Conservation (phyloP, 2,113 vertebrate genomes). For the Merops nubicus region DNA sequence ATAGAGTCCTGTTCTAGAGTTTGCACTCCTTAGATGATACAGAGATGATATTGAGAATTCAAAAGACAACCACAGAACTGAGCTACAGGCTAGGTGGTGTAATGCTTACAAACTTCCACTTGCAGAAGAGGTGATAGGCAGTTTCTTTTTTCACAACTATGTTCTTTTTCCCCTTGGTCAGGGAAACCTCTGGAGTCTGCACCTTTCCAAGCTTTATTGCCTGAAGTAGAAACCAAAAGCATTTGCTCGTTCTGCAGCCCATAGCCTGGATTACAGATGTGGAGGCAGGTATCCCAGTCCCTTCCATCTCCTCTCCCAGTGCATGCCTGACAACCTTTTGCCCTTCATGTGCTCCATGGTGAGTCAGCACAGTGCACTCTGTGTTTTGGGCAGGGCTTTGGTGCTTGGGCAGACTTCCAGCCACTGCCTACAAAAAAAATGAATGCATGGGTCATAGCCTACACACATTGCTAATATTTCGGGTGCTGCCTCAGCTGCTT, state of each 20-base stretch:
- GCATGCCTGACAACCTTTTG: accelerated
- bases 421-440: accelerated
- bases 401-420: neutral
- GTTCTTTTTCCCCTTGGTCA: neutral
- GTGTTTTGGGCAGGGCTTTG: accelerated
- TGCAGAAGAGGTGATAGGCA: neutral
- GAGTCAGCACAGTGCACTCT: accelerated
- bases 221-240: neutral
- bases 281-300: neutral
- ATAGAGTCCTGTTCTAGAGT: neutral
- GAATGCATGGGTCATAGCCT: accelerated
- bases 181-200: neutral
- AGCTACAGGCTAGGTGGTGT: neutral
- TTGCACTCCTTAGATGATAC: neutral
- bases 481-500: neutral
- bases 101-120: neutral
- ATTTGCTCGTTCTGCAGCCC: neutral
- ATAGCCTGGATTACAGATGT: neutral
- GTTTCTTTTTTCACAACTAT: neutral
- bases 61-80: neutral
- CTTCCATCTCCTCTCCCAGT: accelerated
- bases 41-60: neutral
- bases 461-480: neutral
- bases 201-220: neutral
- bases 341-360: too few species aligned